Conservation (phyloP, 2,113 vertebrate genomes). For the Poicephalus gulielmi region DNA sequence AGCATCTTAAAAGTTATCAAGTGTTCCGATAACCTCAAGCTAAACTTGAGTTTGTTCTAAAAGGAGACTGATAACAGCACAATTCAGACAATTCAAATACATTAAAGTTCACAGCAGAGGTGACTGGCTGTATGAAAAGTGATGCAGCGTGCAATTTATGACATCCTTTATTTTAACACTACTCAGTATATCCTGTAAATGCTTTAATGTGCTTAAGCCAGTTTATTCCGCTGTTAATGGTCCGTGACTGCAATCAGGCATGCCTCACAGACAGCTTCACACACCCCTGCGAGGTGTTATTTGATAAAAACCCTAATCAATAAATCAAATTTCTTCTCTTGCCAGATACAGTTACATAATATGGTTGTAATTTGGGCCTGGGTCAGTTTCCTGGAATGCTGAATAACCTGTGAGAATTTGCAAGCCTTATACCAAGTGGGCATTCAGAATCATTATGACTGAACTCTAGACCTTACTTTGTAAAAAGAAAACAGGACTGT, state of each 20-base stretch:
- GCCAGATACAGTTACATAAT: constrained; percentile 32
- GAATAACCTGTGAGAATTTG: background rate
- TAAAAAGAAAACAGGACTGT: background rate
- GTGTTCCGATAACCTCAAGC: constrained; percentile 20
- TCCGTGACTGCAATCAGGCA: background rate
- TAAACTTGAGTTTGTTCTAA: background rate
- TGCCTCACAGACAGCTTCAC: constrained; percentile 1
- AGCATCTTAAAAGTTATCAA: constrained; percentile 17
- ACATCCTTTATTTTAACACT: constrained; percentile 45
- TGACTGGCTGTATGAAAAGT: constrained; percentile 38
- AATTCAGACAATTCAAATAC: constrained; percentile 13
- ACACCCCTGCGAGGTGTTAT: constrained; percentile 24
- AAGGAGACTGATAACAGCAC: background rate
- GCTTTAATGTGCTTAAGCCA: constrained; percentile 36
- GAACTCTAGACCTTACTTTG: background rate
- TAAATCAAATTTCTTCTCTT: constrained; percentile 43
- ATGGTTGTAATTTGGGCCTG: constrained; percentile 1
- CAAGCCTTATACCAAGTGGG: background rate
- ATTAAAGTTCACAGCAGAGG: background rate
- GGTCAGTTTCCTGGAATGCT: constrained; percentile 21
- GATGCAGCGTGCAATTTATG: constrained; percentile 42
- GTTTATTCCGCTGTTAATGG: constrained; percentile 56
- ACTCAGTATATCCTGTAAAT: constrained; percentile 40
- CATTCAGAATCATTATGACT: background rate
- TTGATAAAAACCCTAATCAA: constrained; percentile 54